Evolutionary conservation across 92 coral and sea anemone species (phyloP).

Genomic region (Phenganax subtilis): DNA sequence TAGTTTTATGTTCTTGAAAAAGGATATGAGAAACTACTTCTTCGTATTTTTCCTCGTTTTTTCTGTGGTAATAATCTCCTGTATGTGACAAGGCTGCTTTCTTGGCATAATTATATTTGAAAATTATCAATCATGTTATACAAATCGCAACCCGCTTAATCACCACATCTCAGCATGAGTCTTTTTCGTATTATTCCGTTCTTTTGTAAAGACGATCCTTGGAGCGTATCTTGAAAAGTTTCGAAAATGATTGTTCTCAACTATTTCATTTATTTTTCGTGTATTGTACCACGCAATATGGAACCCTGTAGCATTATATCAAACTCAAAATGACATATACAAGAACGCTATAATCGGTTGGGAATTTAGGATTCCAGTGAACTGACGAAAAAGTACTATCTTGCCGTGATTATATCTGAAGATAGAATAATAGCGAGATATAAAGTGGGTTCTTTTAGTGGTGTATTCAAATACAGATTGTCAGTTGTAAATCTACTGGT

Average conservation of each 20-base stretch:
- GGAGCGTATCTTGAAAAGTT: not conserved
- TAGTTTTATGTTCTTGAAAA: too few species aligned
- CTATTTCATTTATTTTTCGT: not conserved
- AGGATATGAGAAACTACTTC: too few species aligned
- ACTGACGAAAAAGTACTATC: too few species aligned
- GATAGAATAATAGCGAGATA: too few species aligned
- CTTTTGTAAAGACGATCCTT: not conserved
- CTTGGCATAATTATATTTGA: not conserved
- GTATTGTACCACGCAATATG: slow-evolving; percentile 1
- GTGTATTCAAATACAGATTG: too few species aligned
- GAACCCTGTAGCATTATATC: not conserved
- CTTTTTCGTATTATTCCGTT: not conserved
- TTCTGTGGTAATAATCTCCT: too few species aligned
- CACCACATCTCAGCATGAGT: not conserved
- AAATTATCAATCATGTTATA: not conserved
- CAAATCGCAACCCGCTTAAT: not conserved
- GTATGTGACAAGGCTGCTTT: too few species aligned
- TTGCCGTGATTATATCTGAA: too few species aligned
- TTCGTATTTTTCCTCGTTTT: too few species aligned
- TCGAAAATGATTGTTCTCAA: not conserved
- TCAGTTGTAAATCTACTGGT: too few species aligned
- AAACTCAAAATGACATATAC: not conserved
- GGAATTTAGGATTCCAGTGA: not conserved
- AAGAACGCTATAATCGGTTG: not conserved
- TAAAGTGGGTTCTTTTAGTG: too few species aligned